A percentile compares a stretch with the other conserved stretches of the same genome.
Conservation (phyloP, 2,113 vertebrate species). For the Fulica atra region DNA sequence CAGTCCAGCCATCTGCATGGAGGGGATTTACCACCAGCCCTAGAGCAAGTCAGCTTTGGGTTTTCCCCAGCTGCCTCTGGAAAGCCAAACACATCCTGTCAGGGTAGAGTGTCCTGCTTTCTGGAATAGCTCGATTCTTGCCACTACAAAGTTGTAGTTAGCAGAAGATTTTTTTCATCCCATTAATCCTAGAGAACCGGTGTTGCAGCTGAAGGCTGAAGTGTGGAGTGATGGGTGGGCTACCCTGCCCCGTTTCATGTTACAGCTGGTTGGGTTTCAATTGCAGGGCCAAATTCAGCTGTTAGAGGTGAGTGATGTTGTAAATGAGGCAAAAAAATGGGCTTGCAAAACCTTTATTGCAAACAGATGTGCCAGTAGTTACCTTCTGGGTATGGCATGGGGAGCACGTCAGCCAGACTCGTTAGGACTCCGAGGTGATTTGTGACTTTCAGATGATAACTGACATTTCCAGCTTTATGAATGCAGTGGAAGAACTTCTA, state of each 20-base stretch:
- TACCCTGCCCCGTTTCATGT: neutral
- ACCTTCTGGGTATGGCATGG: neutral
- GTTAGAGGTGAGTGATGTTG: neutral
- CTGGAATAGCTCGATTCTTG: neutral
- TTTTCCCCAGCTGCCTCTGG: neutral
- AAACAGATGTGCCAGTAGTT: neutral
- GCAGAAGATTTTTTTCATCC: neutral
- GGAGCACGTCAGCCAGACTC: neutral
- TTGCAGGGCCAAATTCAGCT: neutral
- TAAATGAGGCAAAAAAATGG: neutral
- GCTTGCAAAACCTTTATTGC: neutral
- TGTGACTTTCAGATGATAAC: rapidly evolving
- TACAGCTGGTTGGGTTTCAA: neutral
- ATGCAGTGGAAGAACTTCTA: neutral
- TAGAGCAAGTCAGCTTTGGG: neutral
- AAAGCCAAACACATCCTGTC: neutral
- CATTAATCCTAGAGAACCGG: neutral
- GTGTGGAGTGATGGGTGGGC: neutral
- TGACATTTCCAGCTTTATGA: neutral
- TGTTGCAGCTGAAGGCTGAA: neutral
- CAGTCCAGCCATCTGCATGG: neutral
- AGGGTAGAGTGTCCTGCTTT: neutral
- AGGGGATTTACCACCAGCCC: neutral
- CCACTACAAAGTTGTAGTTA: neutral
- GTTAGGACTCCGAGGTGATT: neutral